Evolutionary conservation across 2,797 vertebrate genomes (phyloP), one percentile per base, ranked within the genome.

Genomic region (Tauraco hartlaubi): DNA sequence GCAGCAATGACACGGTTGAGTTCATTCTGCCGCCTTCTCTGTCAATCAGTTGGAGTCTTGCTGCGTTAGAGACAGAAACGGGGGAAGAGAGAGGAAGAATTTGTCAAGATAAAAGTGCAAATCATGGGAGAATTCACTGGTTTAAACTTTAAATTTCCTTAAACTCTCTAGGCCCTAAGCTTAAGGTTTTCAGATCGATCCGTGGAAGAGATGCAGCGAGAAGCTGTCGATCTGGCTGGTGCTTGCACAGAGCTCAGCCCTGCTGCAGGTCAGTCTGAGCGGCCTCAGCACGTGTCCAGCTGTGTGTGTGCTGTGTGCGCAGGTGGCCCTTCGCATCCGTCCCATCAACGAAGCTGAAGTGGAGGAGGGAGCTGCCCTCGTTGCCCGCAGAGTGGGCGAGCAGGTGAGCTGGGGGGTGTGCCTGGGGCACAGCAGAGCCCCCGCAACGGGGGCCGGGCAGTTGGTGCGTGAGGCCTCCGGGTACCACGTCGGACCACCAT

Each of bases 271-370:
- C 11, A 20, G 39, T 7, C 21, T 11, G 28, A 37, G 29, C 20
- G 56, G 23, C 19, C 63, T 12, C 39, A 2, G 54, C 56, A 20
- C 15, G 11, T 3, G 0, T 2, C 11, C 11, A 46, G 2, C 41
- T 31, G 0, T 4, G 37, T 8, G 17, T 35, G 22, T 61, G 68
- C 22, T 22, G 13, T 28, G n/a, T 43, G 62, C 61, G 22, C 73
- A 96, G 98, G 98, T 97, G 59, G 96, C 94, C 2, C 94, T 98
- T 31, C 92, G 92, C 29, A 97, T 98, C 83, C 79, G 76, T 12
- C 98, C 97, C 5, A 84, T 95, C 61, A 94, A 41, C 1, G 73
- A 90, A 15, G 64, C 94, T 3, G 97, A 98, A 68, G 55, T 46
- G 8, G 97, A 98, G 44, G 97, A 98, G 43, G 97, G 97, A 28